Evolutionary conservation across 2,113 vertebrate genomes (phyloP).

Genomic region (Alexandromys fortis): DNA sequence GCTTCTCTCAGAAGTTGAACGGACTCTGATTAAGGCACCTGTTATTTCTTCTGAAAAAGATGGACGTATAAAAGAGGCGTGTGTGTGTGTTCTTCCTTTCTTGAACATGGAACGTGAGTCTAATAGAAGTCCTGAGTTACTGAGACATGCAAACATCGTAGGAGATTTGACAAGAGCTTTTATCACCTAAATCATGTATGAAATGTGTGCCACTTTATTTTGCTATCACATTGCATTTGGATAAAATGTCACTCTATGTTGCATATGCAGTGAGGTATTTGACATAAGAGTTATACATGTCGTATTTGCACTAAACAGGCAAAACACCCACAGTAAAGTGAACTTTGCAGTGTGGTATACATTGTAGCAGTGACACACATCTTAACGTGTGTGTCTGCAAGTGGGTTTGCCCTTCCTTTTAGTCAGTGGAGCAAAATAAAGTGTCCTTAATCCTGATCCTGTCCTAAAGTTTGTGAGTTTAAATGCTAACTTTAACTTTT

Average conservation of each 20-base stretch:
- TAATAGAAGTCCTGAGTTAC: not conserved
- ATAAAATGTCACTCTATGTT: not conserved
- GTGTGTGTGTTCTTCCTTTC: not conserved
- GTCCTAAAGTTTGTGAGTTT: not conserved
- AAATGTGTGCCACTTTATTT: constrained; percentile 1
- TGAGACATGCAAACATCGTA: not conserved
- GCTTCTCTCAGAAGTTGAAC: not conserved
- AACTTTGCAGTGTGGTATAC: not conserved
- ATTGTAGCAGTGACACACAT: not conserved
- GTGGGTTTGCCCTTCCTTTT: not conserved
- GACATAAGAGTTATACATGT: not conserved
- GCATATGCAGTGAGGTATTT: not conserved
- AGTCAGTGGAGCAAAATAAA: not conserved
- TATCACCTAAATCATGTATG: not conserved
- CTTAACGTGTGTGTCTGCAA: not conserved
- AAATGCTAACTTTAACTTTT: not conserved
- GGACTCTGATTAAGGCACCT: not conserved
- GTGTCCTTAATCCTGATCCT: not conserved
- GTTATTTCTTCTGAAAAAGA: not conserved
- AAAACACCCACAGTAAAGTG: not conserved
- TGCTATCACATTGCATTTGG: not conserved
- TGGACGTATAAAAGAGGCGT: not conserved
- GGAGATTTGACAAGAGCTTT: not conserved
- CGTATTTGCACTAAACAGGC: not conserved
- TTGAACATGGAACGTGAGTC: not conserved